Conservation (phyloP, 2,797 vertebrate genomes). For the Crocidura indochinensis region DNA sequence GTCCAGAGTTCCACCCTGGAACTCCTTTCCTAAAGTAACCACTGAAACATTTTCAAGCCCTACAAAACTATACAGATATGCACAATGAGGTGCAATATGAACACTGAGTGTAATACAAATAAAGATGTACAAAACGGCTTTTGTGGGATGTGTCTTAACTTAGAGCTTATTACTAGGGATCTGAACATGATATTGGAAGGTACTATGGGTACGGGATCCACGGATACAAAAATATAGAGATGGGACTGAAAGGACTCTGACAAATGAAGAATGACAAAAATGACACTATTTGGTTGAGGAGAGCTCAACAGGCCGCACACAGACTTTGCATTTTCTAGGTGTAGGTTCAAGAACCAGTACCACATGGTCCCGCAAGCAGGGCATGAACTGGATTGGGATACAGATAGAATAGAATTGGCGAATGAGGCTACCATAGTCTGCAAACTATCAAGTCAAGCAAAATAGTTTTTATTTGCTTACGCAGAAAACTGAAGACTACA, state of each 20-base stretch:
- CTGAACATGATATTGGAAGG: constrained; percentile 31
- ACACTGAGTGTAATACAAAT: neutral
- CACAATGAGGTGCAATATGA: neutral
- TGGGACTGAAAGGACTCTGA: constrained; percentile 30
- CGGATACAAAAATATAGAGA: neutral
- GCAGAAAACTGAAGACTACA: constrained; percentile 7
- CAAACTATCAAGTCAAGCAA: constrained; percentile 19
- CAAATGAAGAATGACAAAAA: neutral
- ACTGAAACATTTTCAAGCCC: constrained; percentile 9
- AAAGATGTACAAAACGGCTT: constrained; percentile 13
- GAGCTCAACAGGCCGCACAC: too few relatives aligned
- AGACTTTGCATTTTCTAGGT: too few relatives aligned
- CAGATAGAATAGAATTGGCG: neutral
- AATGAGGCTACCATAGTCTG: neutral
- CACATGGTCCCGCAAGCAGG: too few relatives aligned
- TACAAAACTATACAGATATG: neutral
- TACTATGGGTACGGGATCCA: neutral
- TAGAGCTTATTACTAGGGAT: neutral
- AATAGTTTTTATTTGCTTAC: constrained; percentile 38
- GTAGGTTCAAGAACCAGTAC: too few relatives aligned
- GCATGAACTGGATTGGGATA: neutral
- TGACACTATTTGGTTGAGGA: neutral
- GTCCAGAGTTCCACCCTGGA: neutral
- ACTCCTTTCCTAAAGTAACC: neutral
- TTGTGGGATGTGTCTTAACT: constrained; percentile 39